phyloP scores from a whole-genome alignment of 2,888 invertebrate species.

The Junonia oenone region DNA sequence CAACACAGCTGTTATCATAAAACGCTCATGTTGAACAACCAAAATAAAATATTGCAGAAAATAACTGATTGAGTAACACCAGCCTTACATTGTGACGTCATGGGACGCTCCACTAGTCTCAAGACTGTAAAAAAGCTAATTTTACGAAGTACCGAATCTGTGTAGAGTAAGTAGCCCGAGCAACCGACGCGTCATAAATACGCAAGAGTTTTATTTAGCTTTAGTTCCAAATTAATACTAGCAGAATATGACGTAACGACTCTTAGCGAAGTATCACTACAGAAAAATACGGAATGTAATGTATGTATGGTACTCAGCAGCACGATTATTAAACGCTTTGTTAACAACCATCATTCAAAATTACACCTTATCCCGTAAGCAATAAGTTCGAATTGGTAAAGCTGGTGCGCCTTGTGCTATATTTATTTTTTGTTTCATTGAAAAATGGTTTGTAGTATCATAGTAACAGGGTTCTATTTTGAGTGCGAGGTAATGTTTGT shows the following conservation, averaged over 20 bases:
- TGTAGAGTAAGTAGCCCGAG: not conserved
- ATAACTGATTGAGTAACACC: not conserved
- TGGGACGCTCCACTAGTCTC: not conserved
- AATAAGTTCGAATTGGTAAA: constrained; percentile 6
- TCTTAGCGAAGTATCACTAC: constrained; percentile 28
- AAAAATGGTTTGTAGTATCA: constrained; percentile 11
- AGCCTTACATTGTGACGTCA: not conserved
- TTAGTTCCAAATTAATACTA: constrained; percentile 1
- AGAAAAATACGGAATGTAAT: constrained; percentile 28
- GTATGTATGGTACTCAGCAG: constrained; percentile 31
- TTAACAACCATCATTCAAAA: constrained; percentile 17
- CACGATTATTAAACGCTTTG: constrained; percentile 37
- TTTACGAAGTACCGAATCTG: not conserved
- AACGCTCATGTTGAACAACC: too few species aligned
- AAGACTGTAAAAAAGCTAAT: not conserved
- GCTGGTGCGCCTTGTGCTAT: constrained; percentile 5
- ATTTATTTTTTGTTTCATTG: constrained; percentile 3
- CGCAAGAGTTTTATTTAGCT: constrained; percentile 2
- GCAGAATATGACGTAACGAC: constrained; percentile 25
- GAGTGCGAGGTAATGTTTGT: constrained; percentile 26
- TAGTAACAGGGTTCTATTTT: constrained; percentile 30
- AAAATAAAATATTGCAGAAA: too few species aligned
- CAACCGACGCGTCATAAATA: not conserved
- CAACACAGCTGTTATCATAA: too few species aligned
- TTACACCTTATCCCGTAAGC: constrained; percentile 4